phyloP scores from a whole-genome alignment of 2,113 vertebrate genomes.

The Chaenogobius annularis region DNA sequence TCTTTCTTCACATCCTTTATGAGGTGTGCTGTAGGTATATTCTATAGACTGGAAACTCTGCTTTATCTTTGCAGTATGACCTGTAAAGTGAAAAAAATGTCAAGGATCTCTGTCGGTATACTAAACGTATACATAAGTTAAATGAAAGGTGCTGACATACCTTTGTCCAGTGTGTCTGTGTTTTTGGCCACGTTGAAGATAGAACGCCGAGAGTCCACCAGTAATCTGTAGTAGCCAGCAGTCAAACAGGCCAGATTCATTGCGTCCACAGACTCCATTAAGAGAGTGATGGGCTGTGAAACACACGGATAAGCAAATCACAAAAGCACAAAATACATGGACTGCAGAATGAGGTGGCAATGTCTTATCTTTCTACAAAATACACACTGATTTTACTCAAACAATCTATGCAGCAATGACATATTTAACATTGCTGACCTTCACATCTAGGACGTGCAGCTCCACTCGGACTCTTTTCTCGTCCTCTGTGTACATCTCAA shows the following conservation, averaged over 20 bases:
- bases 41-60: conserved; percentile 86
- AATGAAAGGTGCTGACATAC: conserved; percentile 19
- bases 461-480: conserved; percentile 90
- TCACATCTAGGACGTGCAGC: conserved; percentile 95
- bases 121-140: conserved; percentile 21
- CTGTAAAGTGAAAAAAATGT: conserved; percentile 72
- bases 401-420: neutral
- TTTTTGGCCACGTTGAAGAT: conserved; percentile 98
- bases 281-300: conserved; percentile 91
- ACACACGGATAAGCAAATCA: conserved; percentile 53
- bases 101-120: conserved; percentile 13
- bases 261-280: conserved; percentile 97
- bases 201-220: conserved; percentile 94
- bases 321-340: conserved; percentile 32
- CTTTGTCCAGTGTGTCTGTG: conserved; percentile 77
- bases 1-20: conserved; percentile 82
- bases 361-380: neutral
- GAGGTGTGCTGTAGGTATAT: conserved; percentile 90
- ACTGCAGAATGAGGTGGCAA: conserved; percentile 32
- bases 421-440: conserved; percentile 73
- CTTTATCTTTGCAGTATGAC: conserved; percentile 82
- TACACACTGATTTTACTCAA: neutral
- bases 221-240: conserved; percentile 93
- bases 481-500: conserved; percentile 98
- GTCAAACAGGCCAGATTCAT: conserved; percentile 99